Evolutionary conservation across 2,797 vertebrate species (phyloP).

Genomic region (Scleropages formosus): DNA sequence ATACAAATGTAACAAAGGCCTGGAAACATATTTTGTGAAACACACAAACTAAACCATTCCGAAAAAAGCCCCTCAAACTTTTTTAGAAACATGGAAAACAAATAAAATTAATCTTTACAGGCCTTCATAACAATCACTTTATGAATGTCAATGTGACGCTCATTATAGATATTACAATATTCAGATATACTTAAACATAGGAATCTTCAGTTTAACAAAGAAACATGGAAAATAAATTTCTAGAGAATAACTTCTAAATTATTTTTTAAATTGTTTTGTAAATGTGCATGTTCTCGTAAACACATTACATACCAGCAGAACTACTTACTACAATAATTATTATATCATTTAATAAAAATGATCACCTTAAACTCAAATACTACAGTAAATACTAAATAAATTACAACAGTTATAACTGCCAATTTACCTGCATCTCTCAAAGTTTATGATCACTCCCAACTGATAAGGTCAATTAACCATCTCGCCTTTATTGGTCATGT

Average conservation of each 20-base stretch:
- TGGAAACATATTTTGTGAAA: neutral
- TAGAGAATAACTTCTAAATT: neutral
- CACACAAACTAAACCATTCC: neutral
- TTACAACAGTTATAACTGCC: neutral
- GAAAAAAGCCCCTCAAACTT: slow-evolving; percentile 14
- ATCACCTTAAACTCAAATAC: neutral
- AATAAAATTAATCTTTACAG: slow-evolving; percentile 21
- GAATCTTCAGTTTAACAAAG: no score
- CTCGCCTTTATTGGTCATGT: slow-evolving; percentile 27
- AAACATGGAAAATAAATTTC: neutral
- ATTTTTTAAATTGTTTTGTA: neutral
- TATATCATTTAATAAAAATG: neutral
- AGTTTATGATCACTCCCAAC: neutral
- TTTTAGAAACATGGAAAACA: neutral
- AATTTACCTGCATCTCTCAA: neutral
- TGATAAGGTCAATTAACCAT: neutral
- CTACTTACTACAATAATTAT: no score
- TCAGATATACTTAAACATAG: neutral
- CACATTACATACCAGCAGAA: no score
- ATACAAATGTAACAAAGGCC: neutral
- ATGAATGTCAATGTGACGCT: neutral
- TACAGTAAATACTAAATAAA: neutral
- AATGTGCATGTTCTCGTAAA: neutral
- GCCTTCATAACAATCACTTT: neutral
- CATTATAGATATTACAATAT: slow-evolving; percentile 11